Evolutionary conservation across 2,797 vertebrate species (phyloP).

Genomic region (Poecile montanus): DNA sequence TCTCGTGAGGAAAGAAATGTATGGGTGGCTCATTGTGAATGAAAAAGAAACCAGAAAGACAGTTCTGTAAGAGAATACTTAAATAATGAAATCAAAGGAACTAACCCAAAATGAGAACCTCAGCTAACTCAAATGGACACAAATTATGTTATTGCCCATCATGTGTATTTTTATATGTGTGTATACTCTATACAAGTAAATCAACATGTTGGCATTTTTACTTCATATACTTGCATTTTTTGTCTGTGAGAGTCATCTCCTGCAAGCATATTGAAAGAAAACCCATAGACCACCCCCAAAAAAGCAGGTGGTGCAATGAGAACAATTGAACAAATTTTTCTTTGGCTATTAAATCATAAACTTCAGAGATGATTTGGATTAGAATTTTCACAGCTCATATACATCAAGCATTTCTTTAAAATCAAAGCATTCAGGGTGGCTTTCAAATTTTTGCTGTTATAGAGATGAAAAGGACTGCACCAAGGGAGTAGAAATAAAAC

Average conservation of each 20-base stretch:
- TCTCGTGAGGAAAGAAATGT: background rate
- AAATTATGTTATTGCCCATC: background rate
- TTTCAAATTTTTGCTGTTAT: background rate
- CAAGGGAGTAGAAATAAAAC: background rate
- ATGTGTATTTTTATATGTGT: background rate
- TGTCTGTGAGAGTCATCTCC: background rate
- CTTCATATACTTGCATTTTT: background rate
- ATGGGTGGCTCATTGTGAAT: background rate
- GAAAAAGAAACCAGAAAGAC: background rate
- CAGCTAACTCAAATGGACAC: background rate
- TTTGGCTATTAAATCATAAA: background rate
- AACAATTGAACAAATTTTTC: background rate
- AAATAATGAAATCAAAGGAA: background rate
- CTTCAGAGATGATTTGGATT: background rate
- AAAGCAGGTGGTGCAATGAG: background rate
- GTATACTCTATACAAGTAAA: background rate
- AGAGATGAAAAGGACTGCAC: background rate
- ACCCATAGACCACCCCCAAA: background rate
- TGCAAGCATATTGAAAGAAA: background rate
- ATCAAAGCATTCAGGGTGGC: background rate
- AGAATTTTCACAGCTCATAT: conserved; percentile 11
- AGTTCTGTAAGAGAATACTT: background rate
- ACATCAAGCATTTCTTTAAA: conserved; percentile 28
- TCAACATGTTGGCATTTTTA: background rate
- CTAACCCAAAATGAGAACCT: background rate